phyloP scores from a whole-genome alignment of 1,140 invertebrate genomes.

The Alviniconcha marisindica region DNA sequence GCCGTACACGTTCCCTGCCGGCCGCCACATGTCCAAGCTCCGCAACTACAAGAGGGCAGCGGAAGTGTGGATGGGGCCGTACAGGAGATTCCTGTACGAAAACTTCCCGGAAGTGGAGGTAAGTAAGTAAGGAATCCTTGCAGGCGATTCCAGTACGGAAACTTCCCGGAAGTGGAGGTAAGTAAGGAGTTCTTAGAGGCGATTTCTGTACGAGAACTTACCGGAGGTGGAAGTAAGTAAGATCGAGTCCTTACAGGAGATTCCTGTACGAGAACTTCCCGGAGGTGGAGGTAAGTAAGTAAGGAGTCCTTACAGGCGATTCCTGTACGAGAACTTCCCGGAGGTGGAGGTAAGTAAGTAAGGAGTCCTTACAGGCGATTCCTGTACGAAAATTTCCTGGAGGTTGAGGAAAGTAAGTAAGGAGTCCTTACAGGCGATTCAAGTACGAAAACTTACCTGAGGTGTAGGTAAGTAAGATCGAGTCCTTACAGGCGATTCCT shows the following conservation, averaged over 20 bases:
- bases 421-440: slow-evolving; percentile 56
- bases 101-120: slow-evolving; percentile 56
- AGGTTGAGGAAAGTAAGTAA: slow-evolving; percentile 62
- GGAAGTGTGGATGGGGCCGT: slow-evolving; percentile 61
- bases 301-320: too few relatives aligned
- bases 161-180: too few relatives aligned
- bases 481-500: too few relatives aligned
- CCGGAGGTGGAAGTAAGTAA: slow-evolving; percentile 61
- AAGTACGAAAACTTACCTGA: slow-evolving; percentile 53
- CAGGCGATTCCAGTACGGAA: too few relatives aligned
- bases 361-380: too few relatives aligned
- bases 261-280: slow-evolving; percentile 57
- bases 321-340: too few relatives aligned
- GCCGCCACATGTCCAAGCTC: slow-evolving; percentile 72
- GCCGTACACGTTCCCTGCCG: slow-evolving; percentile 94
- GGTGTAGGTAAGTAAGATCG: slow-evolving; percentile 54
- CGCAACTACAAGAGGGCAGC: slow-evolving; percentile 63
- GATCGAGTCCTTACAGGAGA: slow-evolving; percentile 57
- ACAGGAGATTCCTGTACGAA: slow-evolving; percentile 58
- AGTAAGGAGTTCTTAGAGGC: too few relatives aligned
- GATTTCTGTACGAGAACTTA: too few relatives aligned
- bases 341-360: too few relatives aligned
- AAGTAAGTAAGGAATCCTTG: too few relatives aligned
- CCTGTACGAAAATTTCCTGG: too few relatives aligned
- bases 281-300: slow-evolving; percentile 50